A percentile compares a stretch with the other conserved stretches of the same genome.
These are phyloP conservation scores for Peromyscus melanophrys DNA, from an alignment of 2,797 vertebrate species.

Conservation along the genomic window DNA sequence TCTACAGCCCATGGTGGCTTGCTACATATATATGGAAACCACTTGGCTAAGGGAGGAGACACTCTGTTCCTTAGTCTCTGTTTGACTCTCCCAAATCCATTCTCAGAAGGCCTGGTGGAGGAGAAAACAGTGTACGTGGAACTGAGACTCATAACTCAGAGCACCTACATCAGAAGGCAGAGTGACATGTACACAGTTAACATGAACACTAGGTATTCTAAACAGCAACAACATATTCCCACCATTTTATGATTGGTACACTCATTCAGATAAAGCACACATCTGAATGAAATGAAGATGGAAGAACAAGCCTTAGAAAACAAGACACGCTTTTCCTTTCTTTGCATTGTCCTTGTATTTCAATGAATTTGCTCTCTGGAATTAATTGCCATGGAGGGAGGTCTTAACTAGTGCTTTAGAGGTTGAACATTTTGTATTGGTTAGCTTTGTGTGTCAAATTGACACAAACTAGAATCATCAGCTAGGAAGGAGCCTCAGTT, in stretches of 20 bases:
- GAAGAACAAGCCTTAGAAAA: background rate
- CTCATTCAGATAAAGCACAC: background rate
- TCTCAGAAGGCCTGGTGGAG: background rate
- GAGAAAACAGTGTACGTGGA: background rate
- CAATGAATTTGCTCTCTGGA: background rate
- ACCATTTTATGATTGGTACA: background rate
- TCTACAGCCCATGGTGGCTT: background rate
- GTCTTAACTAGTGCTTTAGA: background rate
- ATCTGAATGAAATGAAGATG: background rate
- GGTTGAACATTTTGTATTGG: background rate
- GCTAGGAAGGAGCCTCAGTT: background rate
- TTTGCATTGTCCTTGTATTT: background rate
- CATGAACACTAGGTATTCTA: background rate
- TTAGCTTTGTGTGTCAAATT: background rate
- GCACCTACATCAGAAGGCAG: background rate
- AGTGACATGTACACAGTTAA: background rate
- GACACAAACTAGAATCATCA: background rate
- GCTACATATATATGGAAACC: background rate
- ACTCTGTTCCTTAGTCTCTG: background rate
- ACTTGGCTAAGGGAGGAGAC: background rate
- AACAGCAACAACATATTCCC: background rate
- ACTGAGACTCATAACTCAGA: background rate
- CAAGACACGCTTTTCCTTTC: background rate
- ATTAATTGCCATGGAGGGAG: accelerated
- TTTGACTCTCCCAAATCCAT: background rate